These are phyloP conservation scores for Trachurus trachurus DNA, from an alignment of 2,797 vertebrate species.

Conservation along the genomic window DNA sequence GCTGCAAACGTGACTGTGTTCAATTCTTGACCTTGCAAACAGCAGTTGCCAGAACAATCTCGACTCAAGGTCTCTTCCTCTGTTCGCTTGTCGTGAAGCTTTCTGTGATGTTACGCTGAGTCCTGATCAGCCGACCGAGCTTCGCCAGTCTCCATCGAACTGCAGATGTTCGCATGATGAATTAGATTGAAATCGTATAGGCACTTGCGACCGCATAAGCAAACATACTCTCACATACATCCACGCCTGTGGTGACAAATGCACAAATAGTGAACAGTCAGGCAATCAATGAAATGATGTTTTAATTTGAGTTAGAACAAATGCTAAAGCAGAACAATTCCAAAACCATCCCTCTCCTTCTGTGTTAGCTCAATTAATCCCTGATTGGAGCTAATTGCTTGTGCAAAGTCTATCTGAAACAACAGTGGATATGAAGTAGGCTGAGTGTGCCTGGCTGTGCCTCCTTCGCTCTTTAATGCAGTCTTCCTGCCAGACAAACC, in stretches of 20 bases:
- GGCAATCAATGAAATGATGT: conserved; percentile 70
- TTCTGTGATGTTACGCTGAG: background rate
- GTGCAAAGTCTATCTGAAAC: conserved; percentile 74
- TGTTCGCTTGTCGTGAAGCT: background rate
- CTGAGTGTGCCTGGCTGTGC: conserved; percentile 59
- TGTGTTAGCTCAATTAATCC: conserved; percentile 86
- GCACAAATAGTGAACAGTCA: conserved; percentile 47
- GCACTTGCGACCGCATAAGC: background rate
- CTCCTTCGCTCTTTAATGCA: conserved; percentile 60
- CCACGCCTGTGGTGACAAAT: conserved; percentile 11
- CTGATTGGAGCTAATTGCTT: conserved; percentile 87
- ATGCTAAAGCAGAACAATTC: conserved; percentile 73
- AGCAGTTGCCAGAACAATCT: conserved; percentile 17
- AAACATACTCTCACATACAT: conserved; percentile 4
- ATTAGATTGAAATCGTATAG: background rate
- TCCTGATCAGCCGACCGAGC: conserved; percentile 3
- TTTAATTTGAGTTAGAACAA: conserved; percentile 80
- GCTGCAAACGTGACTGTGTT: conserved; percentile 16
- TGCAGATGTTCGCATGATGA: background rate
- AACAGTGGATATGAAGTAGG: conserved; percentile 71
- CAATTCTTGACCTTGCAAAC: conserved; percentile 16
- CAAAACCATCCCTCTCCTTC: conserved; percentile 69
- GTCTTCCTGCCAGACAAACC: conserved; percentile 76
- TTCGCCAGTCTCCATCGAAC: background rate
- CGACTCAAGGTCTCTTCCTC: conserved; percentile 13